Conservation (phyloP, 64 coral and sea anemone species). For the Astreopora myriophthalma region DNA sequence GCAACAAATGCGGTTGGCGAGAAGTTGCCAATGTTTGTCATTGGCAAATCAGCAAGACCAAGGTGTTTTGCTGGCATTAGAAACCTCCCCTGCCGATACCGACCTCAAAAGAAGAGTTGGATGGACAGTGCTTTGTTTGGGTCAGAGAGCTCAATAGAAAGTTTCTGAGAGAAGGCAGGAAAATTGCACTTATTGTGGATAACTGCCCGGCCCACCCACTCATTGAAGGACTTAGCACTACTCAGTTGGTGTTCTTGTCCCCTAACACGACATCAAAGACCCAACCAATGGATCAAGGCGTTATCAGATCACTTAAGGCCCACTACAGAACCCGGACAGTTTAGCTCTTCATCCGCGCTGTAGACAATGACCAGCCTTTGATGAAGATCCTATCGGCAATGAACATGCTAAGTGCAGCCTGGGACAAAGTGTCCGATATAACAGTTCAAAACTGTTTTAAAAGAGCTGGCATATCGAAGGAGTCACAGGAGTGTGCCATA, state of each 20-base stretch:
- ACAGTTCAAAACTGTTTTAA: slow-evolving; percentile 59
- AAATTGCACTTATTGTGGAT: slow-evolving; percentile 64
- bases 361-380: too few species aligned
- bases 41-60: slow-evolving; percentile 44
- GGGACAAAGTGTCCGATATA: slow-evolving; percentile 32
- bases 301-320: slow-evolving; percentile 42
- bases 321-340: slow-evolving; percentile 57
- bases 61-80: slow-evolving; percentile 9
- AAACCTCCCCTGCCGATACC: slow-evolving; percentile 44
- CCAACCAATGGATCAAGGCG: neutral
- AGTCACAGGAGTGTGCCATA: slow-evolving; percentile 23
- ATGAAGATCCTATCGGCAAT: slow-evolving; percentile 21
- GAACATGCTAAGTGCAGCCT: slow-evolving; percentile 47
- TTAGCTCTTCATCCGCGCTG: neutral
- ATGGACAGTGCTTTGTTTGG: slow-evolving; percentile 67
- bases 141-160: slow-evolving; percentile 60
- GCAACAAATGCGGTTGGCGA: slow-evolving; percentile 49
- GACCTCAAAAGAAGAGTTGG: slow-evolving; percentile 59
- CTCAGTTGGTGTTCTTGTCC: neutral
- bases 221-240: slow-evolving; percentile 39
- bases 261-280: neutral
- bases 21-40: slow-evolving; percentile 65
- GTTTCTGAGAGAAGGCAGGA: slow-evolving; percentile 58
- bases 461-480: slow-evolving; percentile 54
- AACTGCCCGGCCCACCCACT: slow-evolving; percentile 59